Conservation (phyloP, 1,140 invertebrate species). For the Orussus abietinus region DNA sequence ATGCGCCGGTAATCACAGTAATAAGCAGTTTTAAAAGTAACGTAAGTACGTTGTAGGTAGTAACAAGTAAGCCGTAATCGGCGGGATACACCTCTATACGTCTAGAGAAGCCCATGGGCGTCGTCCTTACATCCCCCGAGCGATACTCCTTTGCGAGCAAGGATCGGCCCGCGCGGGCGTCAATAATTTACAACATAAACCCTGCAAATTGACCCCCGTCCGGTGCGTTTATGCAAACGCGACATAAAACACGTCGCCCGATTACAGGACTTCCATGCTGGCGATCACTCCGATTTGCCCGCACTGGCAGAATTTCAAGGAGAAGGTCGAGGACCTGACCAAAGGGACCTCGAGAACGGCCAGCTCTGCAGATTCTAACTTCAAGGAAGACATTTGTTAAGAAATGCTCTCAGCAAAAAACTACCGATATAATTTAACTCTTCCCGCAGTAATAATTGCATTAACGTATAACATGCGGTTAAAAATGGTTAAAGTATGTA, state of each 20-base stretch:
- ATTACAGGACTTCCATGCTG: constrained; percentile 11
- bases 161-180: constrained; percentile 23
- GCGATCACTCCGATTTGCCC: no score
- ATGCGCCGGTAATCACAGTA: constrained; percentile 45
- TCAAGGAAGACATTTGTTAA: no score
- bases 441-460: no score
- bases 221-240: constrained; percentile 16
- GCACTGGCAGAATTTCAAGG: no score
- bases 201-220: constrained; percentile 23
- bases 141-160: constrained; percentile 5
- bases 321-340: no score
- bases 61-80: constrained; percentile 41
- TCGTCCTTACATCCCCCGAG: constrained; percentile 20
- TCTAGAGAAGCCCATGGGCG: constrained; percentile 28
- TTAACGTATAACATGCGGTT: no score
- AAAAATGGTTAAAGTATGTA: no score
- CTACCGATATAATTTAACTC: no score
- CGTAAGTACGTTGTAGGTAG: constrained; percentile 46
- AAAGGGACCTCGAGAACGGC: no score
- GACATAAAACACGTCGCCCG: constrained; percentile 19
- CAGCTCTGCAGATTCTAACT: no score
- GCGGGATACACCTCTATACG: constrained; percentile 17
- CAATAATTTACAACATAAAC: constrained; percentile 28
- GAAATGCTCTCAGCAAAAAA: no score
- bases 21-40: constrained; percentile 47